phyloP scores from a whole-genome alignment of 2,797 vertebrate species.

The Melanotaenia nigrans region DNA sequence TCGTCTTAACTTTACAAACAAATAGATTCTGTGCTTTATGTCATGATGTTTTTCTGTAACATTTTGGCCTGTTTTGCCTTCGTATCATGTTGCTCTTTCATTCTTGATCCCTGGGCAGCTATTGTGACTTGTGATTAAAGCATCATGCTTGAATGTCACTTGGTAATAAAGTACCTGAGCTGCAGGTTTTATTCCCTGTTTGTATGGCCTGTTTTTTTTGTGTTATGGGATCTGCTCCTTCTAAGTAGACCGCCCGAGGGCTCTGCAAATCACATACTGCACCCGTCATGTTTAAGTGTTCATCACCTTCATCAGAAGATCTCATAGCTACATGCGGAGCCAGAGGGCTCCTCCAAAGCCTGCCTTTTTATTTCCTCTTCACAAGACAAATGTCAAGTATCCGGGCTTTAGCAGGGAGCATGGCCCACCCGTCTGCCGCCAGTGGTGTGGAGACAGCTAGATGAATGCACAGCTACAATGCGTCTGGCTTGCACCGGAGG shows the following conservation, averaged over 20 bases:
- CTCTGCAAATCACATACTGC: slow-evolving; percentile 63
- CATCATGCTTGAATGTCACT: slow-evolving; percentile 57
- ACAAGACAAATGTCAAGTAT: slow-evolving; percentile 81
- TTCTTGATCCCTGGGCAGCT: slow-evolving; percentile 25
- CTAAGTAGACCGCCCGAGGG: slow-evolving; percentile 67
- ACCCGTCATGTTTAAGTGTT: slow-evolving; percentile 76
- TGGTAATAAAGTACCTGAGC: slow-evolving; percentile 65
- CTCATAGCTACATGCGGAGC: slow-evolving; percentile 59
- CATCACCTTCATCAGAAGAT: slow-evolving; percentile 75
- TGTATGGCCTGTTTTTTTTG: slow-evolving; percentile 58
- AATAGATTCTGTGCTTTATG: slow-evolving; percentile 18
- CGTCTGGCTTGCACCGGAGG: slow-evolving; percentile 78
- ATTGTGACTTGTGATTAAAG: slow-evolving; percentile 61
- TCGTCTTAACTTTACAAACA: slow-evolving; percentile 29
- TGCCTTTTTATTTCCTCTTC: slow-evolving; percentile 73
- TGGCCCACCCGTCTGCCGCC: slow-evolving; percentile 75
- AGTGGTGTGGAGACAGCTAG: slow-evolving; percentile 77
- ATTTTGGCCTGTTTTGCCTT: slow-evolving; percentile 21
- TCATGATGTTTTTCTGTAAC: slow-evolving; percentile 20
- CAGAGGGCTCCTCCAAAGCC: slow-evolving; percentile 65
- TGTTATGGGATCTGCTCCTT: slow-evolving; percentile 60
- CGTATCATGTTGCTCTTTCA: slow-evolving; percentile 32
- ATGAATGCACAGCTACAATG: slow-evolving; percentile 77
- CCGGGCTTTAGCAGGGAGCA: slow-evolving; percentile 67
- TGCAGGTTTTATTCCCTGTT: slow-evolving; percentile 68